Percentiles rank a stretch among this genome's conserved stretches.
Evolutionary conservation across 2,797 vertebrate species (phyloP).

Genomic region (Rallus crepitans): DNA sequence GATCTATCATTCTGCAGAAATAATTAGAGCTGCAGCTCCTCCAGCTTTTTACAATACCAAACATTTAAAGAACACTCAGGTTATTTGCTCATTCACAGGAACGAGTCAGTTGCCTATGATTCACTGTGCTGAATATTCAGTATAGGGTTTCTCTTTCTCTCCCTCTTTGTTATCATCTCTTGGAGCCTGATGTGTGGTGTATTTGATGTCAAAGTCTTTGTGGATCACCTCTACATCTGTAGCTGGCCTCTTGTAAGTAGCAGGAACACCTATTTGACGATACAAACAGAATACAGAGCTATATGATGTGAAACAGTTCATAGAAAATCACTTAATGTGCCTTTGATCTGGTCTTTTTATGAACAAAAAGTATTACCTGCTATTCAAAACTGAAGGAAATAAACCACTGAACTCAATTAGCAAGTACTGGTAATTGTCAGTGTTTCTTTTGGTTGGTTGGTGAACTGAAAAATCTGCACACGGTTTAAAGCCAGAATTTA

Average conservation of each 20-base stretch:
- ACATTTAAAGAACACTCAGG: not conserved
- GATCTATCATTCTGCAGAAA: not conserved
- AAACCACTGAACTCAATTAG: not conserved
- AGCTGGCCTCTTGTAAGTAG: not conserved
- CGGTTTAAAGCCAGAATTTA: not conserved
- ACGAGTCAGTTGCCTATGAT: slow-evolving; percentile 21
- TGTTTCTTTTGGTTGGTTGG: not conserved
- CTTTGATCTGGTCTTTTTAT: not conserved
- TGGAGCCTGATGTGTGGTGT: not conserved
- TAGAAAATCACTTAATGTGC: not conserved
- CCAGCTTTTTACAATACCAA: not conserved
- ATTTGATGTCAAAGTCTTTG: not conserved
- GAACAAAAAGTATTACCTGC: not conserved
- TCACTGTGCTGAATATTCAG: not conserved
- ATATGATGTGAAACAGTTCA: not conserved
- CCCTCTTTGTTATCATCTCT: not conserved
- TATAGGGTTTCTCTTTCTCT: not conserved
- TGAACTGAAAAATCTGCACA: not conserved
- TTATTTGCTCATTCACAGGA: slow-evolving; percentile 15
- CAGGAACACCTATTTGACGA: not conserved
- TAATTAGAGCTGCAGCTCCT: not conserved
- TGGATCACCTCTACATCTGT: not conserved
- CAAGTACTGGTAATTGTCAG: not conserved
- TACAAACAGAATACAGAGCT: not conserved
- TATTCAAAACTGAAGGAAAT: not conserved